Percentiles rank a stretch among this genome's conserved stretches.
Conservation (phyloP, 2,113 vertebrate species). For the Passer montanus region DNA sequence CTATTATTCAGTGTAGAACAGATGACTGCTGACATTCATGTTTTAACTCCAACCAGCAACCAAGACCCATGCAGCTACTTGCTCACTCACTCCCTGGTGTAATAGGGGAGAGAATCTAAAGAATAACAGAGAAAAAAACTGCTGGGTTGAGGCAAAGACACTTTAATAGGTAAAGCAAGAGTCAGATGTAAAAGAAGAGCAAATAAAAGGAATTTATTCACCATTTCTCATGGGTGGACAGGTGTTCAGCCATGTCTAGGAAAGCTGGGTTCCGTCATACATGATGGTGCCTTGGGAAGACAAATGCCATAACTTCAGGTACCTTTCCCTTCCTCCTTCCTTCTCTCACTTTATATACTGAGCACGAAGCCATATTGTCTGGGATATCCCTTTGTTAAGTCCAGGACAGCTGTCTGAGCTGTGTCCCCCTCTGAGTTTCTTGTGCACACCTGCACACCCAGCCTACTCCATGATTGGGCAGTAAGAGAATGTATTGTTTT, state of each 20-base stretch:
- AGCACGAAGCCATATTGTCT: neutral
- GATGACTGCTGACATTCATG: neutral
- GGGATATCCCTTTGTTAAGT: neutral
- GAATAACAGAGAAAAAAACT: neutral
- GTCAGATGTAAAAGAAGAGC: neutral
- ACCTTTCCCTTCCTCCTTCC: neutral
- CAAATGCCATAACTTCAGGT: rapidly evolving
- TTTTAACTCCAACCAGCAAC: neutral
- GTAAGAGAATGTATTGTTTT: neutral
- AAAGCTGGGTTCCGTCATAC: neutral
- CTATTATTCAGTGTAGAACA: neutral
- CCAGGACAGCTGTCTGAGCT: neutral
- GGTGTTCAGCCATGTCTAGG: neutral
- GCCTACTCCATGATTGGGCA: rapidly evolving
- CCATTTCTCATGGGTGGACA: neutral
- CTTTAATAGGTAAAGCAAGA: neutral
- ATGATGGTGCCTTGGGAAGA: neutral
- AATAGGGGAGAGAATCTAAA: neutral
- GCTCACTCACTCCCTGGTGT: neutral
- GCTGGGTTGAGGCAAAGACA: neutral
- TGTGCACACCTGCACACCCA: neutral
- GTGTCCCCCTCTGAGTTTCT: neutral
- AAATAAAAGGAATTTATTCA: neutral
- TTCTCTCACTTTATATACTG: neutral
- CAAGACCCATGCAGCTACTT: neutral